Conservation (phyloP, 2,888 invertebrate species). For the Nomada ruficornis region DNA sequence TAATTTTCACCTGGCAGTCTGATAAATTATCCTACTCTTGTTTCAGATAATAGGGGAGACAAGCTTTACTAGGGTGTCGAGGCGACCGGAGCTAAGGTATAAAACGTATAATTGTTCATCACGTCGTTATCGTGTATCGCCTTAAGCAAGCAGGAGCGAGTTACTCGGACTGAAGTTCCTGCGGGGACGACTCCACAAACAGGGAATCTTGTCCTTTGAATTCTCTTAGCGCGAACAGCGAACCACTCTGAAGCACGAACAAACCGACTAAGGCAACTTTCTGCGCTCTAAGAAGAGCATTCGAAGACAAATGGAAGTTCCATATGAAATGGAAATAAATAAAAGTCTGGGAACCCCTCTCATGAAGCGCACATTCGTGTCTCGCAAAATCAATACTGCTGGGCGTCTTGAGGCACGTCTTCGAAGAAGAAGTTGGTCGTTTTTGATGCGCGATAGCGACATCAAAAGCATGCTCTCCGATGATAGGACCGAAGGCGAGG, state of each 20-base stretch:
- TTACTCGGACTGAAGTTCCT: constrained; percentile 24
- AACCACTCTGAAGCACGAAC: constrained; percentile 32
- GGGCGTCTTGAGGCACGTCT: not conserved
- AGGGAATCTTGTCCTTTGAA: not conserved
- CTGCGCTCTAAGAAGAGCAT: no score
- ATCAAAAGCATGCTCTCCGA: not conserved
- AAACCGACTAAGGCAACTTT: constrained; percentile 20
- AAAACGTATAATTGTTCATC: constrained; percentile 51
- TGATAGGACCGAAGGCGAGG: not conserved
- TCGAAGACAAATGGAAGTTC: no score
- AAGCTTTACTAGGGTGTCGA: not conserved
- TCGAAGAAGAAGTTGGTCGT: not conserved
- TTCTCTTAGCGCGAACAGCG: constrained; percentile 23
- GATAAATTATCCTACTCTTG: constrained; percentile 7
- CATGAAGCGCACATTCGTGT: not conserved
- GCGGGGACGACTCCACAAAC: constrained; percentile 3
- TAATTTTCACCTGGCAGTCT: no score
- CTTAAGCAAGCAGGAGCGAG: constrained; percentile 16
- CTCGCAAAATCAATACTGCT: constrained; percentile 13
- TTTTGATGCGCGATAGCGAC: not conserved
- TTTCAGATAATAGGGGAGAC: not conserved
- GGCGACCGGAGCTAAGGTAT: not conserved
- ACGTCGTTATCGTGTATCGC: constrained; percentile 55
- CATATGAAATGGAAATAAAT: not conserved
- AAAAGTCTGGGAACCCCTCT: not conserved